phyloP scores from a whole-genome alignment of 2,888 invertebrate species.

The Epinotia ramella region DNA sequence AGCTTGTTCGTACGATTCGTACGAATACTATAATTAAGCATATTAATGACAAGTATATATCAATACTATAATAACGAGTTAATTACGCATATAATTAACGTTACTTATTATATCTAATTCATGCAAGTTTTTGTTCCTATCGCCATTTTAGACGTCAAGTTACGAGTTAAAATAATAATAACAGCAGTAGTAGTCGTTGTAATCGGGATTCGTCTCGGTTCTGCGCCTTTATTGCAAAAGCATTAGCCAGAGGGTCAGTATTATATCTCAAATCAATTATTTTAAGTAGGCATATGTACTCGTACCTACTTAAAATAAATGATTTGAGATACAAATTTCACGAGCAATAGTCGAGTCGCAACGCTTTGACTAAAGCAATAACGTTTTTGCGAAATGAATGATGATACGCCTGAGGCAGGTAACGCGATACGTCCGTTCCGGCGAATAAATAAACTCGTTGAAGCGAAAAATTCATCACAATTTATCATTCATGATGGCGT shows the following conservation, averaged over 20 bases:
- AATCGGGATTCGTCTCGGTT: slow-evolving; percentile 67
- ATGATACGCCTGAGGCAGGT: slow-evolving; percentile 71
- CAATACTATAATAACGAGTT: no score
- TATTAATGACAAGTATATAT: no score
- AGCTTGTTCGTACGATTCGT: no score
- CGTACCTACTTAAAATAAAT: no score
- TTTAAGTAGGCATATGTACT: slow-evolving; percentile 28
- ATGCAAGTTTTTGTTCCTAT: slow-evolving; percentile 36
- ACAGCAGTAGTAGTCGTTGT: slow-evolving; percentile 52
- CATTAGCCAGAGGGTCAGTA: slow-evolving; percentile 60
- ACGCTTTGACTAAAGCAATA: slow-evolving; percentile 66
- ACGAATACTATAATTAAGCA: no score
- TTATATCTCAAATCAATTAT: slow-evolving; percentile 79
- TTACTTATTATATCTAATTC: no score
- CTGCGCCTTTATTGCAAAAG: slow-evolving; percentile 55
- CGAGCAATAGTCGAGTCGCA: slow-evolving; percentile 60
- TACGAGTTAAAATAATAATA: slow-evolving; percentile 58
- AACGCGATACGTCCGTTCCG: slow-evolving; percentile 69
- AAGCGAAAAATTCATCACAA: slow-evolving; percentile 75
- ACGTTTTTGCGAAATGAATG: slow-evolving; percentile 73
- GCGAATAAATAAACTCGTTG: slow-evolving; percentile 77
- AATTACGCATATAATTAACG: no score
- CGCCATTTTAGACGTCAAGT: slow-evolving; percentile 46
- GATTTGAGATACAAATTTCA: slow-evolving; percentile 53
- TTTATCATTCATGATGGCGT: slow-evolving; percentile 67